Conservation (phyloP, 2,113 vertebrate genomes). For the Sylvilagus bachmani region DNA sequence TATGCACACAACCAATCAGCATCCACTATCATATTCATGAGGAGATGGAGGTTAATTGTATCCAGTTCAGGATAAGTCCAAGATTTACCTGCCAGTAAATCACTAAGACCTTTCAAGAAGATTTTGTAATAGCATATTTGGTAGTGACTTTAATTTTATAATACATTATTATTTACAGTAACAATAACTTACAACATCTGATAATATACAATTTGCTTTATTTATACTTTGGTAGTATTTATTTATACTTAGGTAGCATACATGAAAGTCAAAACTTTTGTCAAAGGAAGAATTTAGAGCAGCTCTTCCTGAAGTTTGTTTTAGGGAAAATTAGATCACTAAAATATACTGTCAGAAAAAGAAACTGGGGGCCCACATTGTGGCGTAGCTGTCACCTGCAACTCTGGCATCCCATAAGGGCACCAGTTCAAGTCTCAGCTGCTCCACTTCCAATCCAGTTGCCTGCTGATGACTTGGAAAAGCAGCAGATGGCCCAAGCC, state of each 20-base stretch:
- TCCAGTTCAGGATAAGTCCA: not conserved
- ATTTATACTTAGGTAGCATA: not conserved
- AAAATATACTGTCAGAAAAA: not conserved
- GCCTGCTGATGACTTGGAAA: no score
- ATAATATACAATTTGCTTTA: not conserved
- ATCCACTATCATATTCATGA: not conserved
- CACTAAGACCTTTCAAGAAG: not conserved
- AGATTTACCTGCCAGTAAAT: not conserved
- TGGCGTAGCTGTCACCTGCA: no score
- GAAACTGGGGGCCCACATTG: no score
- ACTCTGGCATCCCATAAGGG: no score
- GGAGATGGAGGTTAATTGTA: not conserved
- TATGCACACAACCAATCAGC: not conserved
- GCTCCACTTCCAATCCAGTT: no score
- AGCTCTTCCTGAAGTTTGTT: not conserved
- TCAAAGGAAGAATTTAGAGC: not conserved
- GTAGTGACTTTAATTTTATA: not conserved
- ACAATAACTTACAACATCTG: not conserved
- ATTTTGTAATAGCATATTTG: not conserved
- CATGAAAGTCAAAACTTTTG: constrained; percentile 20
- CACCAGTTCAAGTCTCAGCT: no score
- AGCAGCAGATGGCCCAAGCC: no score
- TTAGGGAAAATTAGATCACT: not conserved
- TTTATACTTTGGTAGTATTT: constrained; percentile 10
- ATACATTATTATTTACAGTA: constrained; percentile 3